Evolutionary conservation across 2,113 vertebrate species (phyloP).

Genomic region (Upupa epops): DNA sequence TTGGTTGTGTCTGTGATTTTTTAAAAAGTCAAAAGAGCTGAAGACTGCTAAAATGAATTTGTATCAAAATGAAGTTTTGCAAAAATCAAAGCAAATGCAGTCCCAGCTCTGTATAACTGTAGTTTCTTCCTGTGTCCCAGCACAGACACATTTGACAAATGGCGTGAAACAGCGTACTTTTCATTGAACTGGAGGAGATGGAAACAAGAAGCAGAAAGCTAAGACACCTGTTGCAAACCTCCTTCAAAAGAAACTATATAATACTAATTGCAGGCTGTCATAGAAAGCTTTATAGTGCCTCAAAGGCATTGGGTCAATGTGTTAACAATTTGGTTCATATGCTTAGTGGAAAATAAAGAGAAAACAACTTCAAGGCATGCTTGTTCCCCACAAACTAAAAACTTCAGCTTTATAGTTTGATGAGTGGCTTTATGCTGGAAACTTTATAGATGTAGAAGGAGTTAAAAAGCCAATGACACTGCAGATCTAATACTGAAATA

Average conservation of each 20-base stretch:
- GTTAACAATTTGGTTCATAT: slow-evolving; percentile 41
- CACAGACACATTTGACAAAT: not conserved
- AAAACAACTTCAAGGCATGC: slow-evolving; percentile 25
- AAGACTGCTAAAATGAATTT: not conserved
- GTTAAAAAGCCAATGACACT: not conserved
- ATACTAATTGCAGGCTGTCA: slow-evolving; percentile 18
- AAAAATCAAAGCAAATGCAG: not conserved
- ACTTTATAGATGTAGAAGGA: not conserved
- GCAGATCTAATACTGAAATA: not conserved
- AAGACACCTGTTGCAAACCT: slow-evolving; percentile 38
- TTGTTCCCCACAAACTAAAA: not conserved
- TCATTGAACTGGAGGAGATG: slow-evolving; percentile 25
- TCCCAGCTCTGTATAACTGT: not conserved
- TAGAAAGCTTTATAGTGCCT: slow-evolving; percentile 18
- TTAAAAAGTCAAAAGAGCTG: not conserved
- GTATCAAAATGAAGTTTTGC: not conserved
- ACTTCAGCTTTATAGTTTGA: not conserved
- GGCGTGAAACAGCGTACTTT: not conserved
- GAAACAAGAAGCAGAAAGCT: slow-evolving; percentile 33
- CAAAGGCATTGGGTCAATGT: slow-evolving; percentile 26
- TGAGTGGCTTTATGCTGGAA: slow-evolving; percentile 20
- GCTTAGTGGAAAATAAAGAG: slow-evolving; percentile 28
- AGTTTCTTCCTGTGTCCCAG: not conserved
- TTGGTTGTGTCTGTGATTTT: not conserved
- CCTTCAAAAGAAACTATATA: slow-evolving; percentile 60